A percentile compares a stretch with the other conserved stretches of the same genome.
phyloP scores from a whole-genome alignment of 2,888 invertebrate genomes.

The Pachymerium ferrugineum region DNA sequence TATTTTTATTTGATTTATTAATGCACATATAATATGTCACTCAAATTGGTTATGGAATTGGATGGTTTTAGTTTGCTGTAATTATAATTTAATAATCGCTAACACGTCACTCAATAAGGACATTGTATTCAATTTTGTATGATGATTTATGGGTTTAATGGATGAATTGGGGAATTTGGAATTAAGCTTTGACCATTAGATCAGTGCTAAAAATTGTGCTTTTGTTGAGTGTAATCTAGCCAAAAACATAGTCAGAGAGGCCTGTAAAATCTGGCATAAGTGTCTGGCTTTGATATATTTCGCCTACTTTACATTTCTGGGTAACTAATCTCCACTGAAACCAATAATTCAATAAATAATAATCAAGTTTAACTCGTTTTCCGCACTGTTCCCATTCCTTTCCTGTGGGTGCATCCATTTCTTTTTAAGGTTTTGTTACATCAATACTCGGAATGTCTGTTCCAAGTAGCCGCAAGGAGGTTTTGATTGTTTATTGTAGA shows the following conservation, averaged over 20 bases:
- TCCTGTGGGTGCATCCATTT: conserved; percentile 34
- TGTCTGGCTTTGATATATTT: conserved; percentile 16
- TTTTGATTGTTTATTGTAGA: not conserved
- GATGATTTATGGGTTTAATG: not conserved
- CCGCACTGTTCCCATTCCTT: not conserved
- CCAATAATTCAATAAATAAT: not conserved
- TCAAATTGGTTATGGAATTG: not conserved
- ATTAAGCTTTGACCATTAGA: conserved; percentile 20
- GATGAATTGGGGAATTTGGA: not conserved
- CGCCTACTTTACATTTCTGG: conserved; percentile 25
- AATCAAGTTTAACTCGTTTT: conserved; percentile 5
- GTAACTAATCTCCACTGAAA: conserved; percentile 6
- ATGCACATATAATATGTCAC: no score
- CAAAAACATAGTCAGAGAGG: not conserved
- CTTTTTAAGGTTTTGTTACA: not conserved
- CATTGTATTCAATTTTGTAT: not conserved
- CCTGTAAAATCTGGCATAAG: conserved; percentile 1
- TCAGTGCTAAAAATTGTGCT: not conserved
- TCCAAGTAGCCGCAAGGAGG: not conserved
- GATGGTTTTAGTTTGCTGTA: not conserved
- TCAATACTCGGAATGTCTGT: not conserved
- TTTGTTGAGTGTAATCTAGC: conserved; percentile 1
- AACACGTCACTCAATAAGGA: not conserved
- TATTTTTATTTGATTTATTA: no score
- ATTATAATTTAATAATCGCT: no score